A percentile compares a stretch with the other conserved stretches of the same genome.
Conservation (phyloP, 2,888 invertebrate species). For the Morpho achilles region DNA sequence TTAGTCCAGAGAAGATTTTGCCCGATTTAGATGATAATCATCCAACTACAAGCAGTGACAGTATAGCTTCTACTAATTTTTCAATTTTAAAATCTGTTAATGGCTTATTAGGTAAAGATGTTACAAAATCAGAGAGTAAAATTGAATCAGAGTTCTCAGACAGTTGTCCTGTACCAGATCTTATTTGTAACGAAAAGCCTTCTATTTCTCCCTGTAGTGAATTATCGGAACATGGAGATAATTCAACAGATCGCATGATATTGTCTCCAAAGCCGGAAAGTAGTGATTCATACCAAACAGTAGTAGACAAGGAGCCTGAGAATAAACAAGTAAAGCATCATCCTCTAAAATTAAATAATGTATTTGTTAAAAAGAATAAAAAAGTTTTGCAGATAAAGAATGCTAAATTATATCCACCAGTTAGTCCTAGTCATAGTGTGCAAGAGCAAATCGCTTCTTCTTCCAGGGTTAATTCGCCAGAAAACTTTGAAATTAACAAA, state of each 20-base stretch:
- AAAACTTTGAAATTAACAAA: constrained; percentile 56
- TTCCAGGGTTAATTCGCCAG: constrained; percentile 47
- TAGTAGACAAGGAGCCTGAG: constrained; percentile 31
- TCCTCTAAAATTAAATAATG: constrained; percentile 57
- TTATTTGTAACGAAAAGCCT: constrained; percentile 74
- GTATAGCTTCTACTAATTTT: constrained; percentile 54
- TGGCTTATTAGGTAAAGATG: constrained; percentile 54
- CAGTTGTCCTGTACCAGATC: constrained; percentile 68
- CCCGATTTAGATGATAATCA: constrained; percentile 66
- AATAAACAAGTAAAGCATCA: constrained; percentile 32
- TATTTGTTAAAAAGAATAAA: constrained; percentile 67
- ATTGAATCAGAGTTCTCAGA: constrained; percentile 64
- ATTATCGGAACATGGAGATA: constrained; percentile 67
- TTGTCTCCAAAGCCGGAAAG: constrained; percentile 47
- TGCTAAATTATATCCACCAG: constrained; percentile 39
- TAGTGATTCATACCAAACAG: constrained; percentile 33
- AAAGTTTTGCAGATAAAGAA: constrained; percentile 70
- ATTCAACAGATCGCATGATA: constrained; percentile 51
- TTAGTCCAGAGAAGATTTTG: constrained; percentile 60
- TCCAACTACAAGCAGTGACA: constrained; percentile 47
- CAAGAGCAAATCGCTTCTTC: constrained; percentile 48
- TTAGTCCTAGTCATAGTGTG: constrained; percentile 28
- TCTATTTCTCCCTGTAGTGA: constrained; percentile 75
- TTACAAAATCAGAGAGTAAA: constrained; percentile 55
- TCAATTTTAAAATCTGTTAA: constrained; percentile 69